Conservation (phyloP, 2,113 vertebrate species). For the Odontesthes bonariensis region DNA sequence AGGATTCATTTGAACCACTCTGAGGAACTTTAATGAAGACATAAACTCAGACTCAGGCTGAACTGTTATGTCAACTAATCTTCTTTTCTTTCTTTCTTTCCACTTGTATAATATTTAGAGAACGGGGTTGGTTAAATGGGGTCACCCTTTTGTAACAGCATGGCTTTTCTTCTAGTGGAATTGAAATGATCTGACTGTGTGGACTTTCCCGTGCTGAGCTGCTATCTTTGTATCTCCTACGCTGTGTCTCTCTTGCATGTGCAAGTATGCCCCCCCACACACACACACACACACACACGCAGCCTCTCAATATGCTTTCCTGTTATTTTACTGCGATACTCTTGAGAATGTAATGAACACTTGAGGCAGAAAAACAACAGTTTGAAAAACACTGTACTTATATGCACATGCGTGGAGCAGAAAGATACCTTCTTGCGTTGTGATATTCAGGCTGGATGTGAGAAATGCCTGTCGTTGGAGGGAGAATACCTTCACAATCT, state of each 20-base stretch:
- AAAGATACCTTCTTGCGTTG: constrained; percentile 33
- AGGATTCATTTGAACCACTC: no score
- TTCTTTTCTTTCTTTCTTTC: no score
- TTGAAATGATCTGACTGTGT: background rate
- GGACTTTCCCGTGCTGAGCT: constrained; percentile 30
- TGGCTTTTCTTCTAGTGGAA: background rate
- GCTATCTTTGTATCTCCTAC: constrained; percentile 12
- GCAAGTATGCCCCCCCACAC: constrained; percentile 35
- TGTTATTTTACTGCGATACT: constrained; percentile 53
- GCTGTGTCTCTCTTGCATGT: constrained; percentile 8
- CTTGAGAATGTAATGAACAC: constrained; percentile 25
- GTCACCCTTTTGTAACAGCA: background rate
- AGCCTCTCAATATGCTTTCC: constrained; percentile 39
- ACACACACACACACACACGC: constrained; percentile 11
- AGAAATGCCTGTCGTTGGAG: constrained; percentile 5
- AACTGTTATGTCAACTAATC: no score
- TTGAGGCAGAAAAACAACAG: constrained; percentile 15
- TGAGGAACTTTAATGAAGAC: no score
- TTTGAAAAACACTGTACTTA: background rate
- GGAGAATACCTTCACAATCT: background rate
- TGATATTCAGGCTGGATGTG: background rate
- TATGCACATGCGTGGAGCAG: background rate
- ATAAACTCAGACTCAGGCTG: no score
- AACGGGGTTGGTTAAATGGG: no score
- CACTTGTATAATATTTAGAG: no score